Conservation (phyloP, 2,888 invertebrate genomes). For the Ashinkailepas kermadecensis region DNA sequence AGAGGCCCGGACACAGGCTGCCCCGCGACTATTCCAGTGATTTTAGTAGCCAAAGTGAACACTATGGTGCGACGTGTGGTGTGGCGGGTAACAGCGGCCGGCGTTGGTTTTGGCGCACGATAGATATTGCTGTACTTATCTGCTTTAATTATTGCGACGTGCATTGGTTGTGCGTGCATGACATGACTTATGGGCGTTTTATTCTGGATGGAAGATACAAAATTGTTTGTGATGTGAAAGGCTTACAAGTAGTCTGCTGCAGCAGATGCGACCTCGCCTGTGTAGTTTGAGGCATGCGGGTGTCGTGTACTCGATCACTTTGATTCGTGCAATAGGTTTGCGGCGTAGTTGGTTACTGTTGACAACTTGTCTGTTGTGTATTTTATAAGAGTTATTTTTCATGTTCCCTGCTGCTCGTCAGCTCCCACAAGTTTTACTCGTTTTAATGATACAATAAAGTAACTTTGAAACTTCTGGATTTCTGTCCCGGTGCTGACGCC, state of each 20-base stretch:
- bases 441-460: too few species aligned
- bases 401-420: too few species aligned
- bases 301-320: not conserved
- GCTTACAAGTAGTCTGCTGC: not conserved
- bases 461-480: too few species aligned
- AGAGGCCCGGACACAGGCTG: not conserved
- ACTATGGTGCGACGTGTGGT: not conserved
- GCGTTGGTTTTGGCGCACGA: not conserved
- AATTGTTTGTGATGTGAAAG: not conserved
- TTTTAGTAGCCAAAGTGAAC: not conserved
- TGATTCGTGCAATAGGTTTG: slow-evolving; percentile 8
- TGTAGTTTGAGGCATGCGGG: not conserved
- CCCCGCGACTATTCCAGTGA: not conserved
- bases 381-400: slow-evolving; percentile 18
- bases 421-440: too few species aligned
- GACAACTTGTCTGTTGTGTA: not conserved
- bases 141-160: not conserved
- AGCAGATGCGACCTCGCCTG: too few species aligned
- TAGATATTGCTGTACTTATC: not conserved
- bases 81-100: not conserved
- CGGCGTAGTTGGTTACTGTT: not conserved
- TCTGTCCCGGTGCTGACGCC: too few species aligned
- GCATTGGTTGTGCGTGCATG: not conserved
- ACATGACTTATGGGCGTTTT: too few species aligned
- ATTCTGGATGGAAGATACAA: not conserved